Evolutionary conservation across 2,888 invertebrate genomes (phyloP), one percentile per base, ranked within the genome.

Genomic region (Agonopterix arenella): DNA sequence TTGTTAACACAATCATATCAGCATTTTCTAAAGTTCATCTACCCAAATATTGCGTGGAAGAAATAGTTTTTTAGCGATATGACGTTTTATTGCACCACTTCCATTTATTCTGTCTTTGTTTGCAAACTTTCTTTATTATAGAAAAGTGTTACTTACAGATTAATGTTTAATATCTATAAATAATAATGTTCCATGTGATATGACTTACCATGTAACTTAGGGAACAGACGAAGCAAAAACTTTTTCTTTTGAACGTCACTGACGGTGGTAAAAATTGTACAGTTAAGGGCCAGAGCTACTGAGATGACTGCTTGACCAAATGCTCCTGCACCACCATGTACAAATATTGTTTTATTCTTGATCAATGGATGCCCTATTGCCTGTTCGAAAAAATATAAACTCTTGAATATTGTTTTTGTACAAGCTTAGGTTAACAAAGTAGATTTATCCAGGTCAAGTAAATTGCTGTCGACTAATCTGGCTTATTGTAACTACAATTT

Each of bases 231-330:
- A 1, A 70, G 46, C 7, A 81, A 49, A 40, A 68, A 62, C 0
- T 53, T 59, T 48, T 80, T 80, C 52, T 77, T 78, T 0, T 51
- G 40, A 0, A 53, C 46, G 38, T 60, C 66, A 44, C 70, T 67
- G 8, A 82, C 80, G 1, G 73, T 68, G 0, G 70, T 67, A 41
- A 54, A 80, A 0, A 82, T 62, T 1, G 51, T 56, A 44, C 77
- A 80, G 1, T 66, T 54, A 2, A 66, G 2, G 2, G 67, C 62
- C 5, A 78, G 44, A 36, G 70, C 72, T 7, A 82, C 18, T 1
- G 73, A 61, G 53, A 80, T 78, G 0, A 71, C 51, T 1, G 82
- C 82, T 59, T 80, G 80, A 0, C 81, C 80, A 0, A 80, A 44
- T 10, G 73, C 74, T 0, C 73, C 76, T 0, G 67, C 62, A 1